Conservation (phyloP, 2,888 invertebrate genomes). For the Muscina levida region DNA sequence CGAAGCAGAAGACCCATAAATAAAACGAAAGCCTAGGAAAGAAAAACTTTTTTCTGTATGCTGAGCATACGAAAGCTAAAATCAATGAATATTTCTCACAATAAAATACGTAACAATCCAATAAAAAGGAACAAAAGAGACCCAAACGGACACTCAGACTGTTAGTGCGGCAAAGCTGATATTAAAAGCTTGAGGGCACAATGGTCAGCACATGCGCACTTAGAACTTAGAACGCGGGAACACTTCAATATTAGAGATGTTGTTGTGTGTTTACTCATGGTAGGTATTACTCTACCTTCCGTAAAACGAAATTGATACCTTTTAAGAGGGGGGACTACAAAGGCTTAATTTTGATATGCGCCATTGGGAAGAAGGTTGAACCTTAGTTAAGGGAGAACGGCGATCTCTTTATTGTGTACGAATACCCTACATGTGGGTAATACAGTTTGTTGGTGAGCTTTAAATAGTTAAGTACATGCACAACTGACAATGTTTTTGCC, state of each 20-base stretch:
- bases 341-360: slow-evolving; percentile 1
- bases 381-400: slow-evolving; percentile 17
- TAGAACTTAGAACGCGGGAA: slow-evolving; percentile 7
- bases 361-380: slow-evolving; percentile 19
- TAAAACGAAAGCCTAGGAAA: slow-evolving; percentile 16
- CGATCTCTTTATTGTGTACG: slow-evolving; percentile 44
- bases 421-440: too few relatives aligned
- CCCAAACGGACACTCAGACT: not conserved
- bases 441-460: too few relatives aligned
- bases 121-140: not conserved
- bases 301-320: slow-evolving; percentile 43
- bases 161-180: slow-evolving; percentile 25
- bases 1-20: slow-evolving; percentile 17
- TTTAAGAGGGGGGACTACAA: not conserved
- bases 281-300: slow-evolving; percentile 28
- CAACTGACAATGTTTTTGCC: too few relatives aligned
- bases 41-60: slow-evolving; percentile 32
- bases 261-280: slow-evolving; percentile 47
- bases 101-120: slow-evolving; percentile 12
- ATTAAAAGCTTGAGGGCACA: slow-evolving; percentile 21
- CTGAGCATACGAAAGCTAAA: slow-evolving; percentile 5
- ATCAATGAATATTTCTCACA: slow-evolving; percentile 38
- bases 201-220: slow-evolving; percentile 35
- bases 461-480: too few relatives aligned
- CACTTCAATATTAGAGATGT: slow-evolving; percentile 54